Base-by-base conservation (phyloP, 2,888 invertebrate species). In the Maniola hyperantus region DNA sequence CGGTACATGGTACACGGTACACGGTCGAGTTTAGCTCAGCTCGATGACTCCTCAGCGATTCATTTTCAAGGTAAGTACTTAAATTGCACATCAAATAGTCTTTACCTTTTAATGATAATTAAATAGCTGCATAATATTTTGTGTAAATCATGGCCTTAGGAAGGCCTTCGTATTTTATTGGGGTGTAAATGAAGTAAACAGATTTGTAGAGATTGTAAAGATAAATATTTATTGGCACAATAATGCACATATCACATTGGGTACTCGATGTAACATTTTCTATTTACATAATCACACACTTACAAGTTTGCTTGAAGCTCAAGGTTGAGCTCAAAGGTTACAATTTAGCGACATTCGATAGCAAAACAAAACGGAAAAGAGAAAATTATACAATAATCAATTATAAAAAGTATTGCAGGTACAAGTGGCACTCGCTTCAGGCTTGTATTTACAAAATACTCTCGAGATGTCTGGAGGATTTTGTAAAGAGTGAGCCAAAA, bases 221-320 rank as follows among this genome's bases (percentile, higher is more conserved):
- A 48, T 39, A 36, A 34, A 55, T 50, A 39, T 64, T 64, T 57
- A 64, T 57, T 62, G 39, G 54, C 33, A 54, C 33, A 34, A 64
- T 57, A 36, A 55, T 36, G 34, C 6, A 55, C 26, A n/a, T 61
- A 33, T 53, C n/a, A 62, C 51, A 53, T 36, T 57, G 36, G n/a
- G n/a, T n/a, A 33, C 33, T 53, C 8, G 44, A 15, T 46, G 39
- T 46, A 33, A 34, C 13, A 46, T 58, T 11, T 51, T 10, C 11
- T 39, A 55, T 55, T 58, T 50, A 62, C 11, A 53, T 46, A 44
- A 65, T 68, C 62, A 62, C 65, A 68, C 62, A 46, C n/a, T n/a
- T 58, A 61, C 42, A 6, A 15, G 57, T 54, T 64, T 58, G n/a
- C 18, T 15, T 54, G 33, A 44, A 15, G 15, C 11, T 44, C 42